Base-by-base conservation (phyloP, 23 tunicate species). In the Styela clava region DNA sequence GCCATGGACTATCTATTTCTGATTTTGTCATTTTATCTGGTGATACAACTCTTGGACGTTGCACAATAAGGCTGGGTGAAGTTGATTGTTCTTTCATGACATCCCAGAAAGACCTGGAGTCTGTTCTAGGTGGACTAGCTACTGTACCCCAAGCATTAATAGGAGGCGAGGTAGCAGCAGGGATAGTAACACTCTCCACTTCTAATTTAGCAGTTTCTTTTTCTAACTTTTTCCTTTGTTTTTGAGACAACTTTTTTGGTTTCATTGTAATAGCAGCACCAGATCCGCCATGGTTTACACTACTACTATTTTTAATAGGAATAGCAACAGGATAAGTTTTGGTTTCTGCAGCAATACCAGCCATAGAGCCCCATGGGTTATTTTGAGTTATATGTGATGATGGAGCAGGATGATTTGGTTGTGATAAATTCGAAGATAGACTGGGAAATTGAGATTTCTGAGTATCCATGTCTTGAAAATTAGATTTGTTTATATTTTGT, bases 61-160 rank as follows among this genome's bases (percentile, higher is more conserved):
- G 29, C 19, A 33, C 20, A 5, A 19, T 21, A 36, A 79, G 29
- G 34, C 5, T 63, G 71, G 44, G 69, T 63, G 26, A 67, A 52
- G n/a, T 63, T 26, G 61, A 22, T 33, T 22, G 63, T 52, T 62
- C 64, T 1, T 18, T 79, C 83, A 28, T 63, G 83, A 28, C 44
- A 62, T 33, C 71, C 64, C 63, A 79, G 64, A 32, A 33, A 16
- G 64, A 36, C 31, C 68, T 33, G 12, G 78, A 18, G 16, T 73
- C 0, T 25, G 52, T 31, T 64, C 16, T 30, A 20, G 82, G 82
- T 28, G 84, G 52, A 44, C 32, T 26, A 61, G 64, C 34, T 23
- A 77, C 69, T 24, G 69, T 56, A 1, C 92, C 92, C 92, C 92
- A 88, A 29, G 85, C 83, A 83, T 88, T 88, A 34, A 85, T 0